Evolutionary conservation across 1,140 invertebrate genomes (phyloP).

Genomic region (Drosophila yakuba): DNA sequence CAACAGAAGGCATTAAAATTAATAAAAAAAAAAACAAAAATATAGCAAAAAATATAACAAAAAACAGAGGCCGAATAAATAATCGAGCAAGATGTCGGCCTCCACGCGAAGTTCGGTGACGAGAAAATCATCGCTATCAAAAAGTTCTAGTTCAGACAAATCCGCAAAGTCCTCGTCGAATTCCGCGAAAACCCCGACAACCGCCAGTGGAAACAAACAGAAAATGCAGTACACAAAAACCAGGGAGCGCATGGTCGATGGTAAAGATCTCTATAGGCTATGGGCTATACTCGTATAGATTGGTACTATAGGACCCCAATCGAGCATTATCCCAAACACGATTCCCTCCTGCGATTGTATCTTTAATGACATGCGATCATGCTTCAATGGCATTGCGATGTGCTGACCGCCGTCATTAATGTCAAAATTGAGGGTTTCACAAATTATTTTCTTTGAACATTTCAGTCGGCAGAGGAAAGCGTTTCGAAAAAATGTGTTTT

Average conservation of each 20-base stretch:
- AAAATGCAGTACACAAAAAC: constrained; percentile 82
- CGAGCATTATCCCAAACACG: constrained; percentile 19
- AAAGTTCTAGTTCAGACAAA: constrained; percentile 63
- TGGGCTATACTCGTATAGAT: no score
- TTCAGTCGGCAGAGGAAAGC: background rate
- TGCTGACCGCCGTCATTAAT: constrained; percentile 14
- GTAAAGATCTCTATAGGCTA: constrained; percentile 71
- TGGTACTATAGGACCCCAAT: background rate
- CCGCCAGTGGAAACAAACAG: constrained; percentile 66
- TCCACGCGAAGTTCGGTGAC: constrained; percentile 79
- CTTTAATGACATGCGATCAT: constrained; percentile 30
- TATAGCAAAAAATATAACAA: constrained; percentile 14
- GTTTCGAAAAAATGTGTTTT: background rate
- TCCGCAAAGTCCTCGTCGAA: constrained; percentile 56
- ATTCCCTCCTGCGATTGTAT: constrained; percentile 7
- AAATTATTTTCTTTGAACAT: constrained; percentile 6
- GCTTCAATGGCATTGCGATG: constrained; percentile 34
- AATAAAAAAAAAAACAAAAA: constrained; percentile 32
- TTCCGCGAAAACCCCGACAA: constrained; percentile 46
- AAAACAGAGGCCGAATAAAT: constrained; percentile 59
- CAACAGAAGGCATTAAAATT: constrained; percentile 32
- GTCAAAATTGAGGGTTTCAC: constrained; percentile 22
- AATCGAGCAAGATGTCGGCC: constrained; percentile 77
- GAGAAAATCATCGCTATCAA: constrained; percentile 72
- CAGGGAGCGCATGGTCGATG: constrained; percentile 76